Percentiles rank a stretch among this genome's conserved stretches.
Evolutionary conservation across 2,888 invertebrate genomes (phyloP).

Genomic region (Catocala sponsa): DNA sequence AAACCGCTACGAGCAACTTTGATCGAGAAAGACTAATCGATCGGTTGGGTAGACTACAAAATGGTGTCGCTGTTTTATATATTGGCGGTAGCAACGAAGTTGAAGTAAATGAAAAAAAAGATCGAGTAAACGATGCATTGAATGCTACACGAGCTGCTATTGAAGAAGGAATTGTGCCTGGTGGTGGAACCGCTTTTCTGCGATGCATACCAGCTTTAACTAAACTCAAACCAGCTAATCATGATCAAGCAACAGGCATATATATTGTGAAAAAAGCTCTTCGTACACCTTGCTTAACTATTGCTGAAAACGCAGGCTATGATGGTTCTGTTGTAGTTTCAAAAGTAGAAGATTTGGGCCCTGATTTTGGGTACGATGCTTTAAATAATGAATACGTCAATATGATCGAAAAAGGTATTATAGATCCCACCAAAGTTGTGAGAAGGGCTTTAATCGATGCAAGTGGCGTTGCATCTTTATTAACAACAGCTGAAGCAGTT

Average conservation of each 20-base stretch:
- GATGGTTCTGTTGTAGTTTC: conserved; percentile 96
- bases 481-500: conserved; percentile 97
- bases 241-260: conserved; percentile 93
- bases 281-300: conserved; percentile 95
- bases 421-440: conserved; percentile 96
- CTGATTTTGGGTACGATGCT: conserved; percentile 95
- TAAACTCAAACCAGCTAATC: conserved; percentile 89
- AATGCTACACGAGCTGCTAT: conserved; percentile 98
- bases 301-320: conserved; percentile 96
- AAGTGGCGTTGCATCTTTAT: conserved; percentile 79
- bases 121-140: conserved; percentile 97
- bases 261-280: conserved; percentile 95
- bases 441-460: conserved; percentile 78
- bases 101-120: conserved; percentile 98
- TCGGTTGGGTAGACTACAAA: conserved; percentile 95
- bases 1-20: conserved; percentile 94
- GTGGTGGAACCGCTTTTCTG: conserved; percentile 96
- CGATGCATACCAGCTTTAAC: conserved; percentile 93
- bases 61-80: conserved; percentile 92
- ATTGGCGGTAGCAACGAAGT: conserved; percentile 96
- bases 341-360: conserved; percentile 93
- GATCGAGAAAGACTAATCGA: conserved; percentile 97
- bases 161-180: conserved; percentile 98
- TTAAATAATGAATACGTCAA: conserved; percentile 95
- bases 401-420: conserved; percentile 96